Base-by-base conservation (phyloP, 2,888 invertebrate species). In the Pollenia amentaria region DNA sequence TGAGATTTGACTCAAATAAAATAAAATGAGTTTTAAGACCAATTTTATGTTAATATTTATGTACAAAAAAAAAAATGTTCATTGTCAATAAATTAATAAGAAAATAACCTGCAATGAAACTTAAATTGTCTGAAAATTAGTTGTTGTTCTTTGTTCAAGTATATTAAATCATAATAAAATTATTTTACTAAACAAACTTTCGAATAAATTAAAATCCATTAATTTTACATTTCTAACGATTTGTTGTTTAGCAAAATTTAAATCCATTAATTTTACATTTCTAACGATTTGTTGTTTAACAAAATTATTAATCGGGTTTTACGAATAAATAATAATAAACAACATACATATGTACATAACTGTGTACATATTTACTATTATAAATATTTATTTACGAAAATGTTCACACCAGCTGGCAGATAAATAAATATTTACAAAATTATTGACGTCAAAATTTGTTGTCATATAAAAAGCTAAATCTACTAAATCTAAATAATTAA, bases 1-100 rank as follows among this genome's bases (percentile, higher is more conserved):
- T 87, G 87, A 84, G 73, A 73, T 81, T 84, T 87, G 76, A 77
- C 83, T 83, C 80, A 72, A 40, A 78, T 77, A 42, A 69, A 78
- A 78, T 57, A 51, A 72, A 78, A 60, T 67, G 78, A 65, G 64
- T 16, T 57, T 72, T 53, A 16, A 0, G 38, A 53, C 3, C 29
- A 40, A 55, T 3, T 55, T 44, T 44, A 14, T 44, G 16, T 75
- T 10, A 16, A 0, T 29, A n/a, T n/a, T n/a, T n/a, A n/a, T n/a
- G n/a, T n/a, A 48, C 6, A 62, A 62, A 21, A 8, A 44, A 29
- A 16, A n/a, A 38, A 38, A 46, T n/a, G 69, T 48, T 69, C 40
- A 51, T 29, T 29, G 29, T 29, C 29, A 67, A 76, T 12, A 64
- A 51, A n/a, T 42, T 42, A 62, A 40, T 11, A n/a, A n/a, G 16